Percentiles rank a stretch among this genome's conserved stretches.
phyloP scores from a whole-genome alignment of 2,888 invertebrate genomes.

The Limnephilus rhombicus region DNA sequence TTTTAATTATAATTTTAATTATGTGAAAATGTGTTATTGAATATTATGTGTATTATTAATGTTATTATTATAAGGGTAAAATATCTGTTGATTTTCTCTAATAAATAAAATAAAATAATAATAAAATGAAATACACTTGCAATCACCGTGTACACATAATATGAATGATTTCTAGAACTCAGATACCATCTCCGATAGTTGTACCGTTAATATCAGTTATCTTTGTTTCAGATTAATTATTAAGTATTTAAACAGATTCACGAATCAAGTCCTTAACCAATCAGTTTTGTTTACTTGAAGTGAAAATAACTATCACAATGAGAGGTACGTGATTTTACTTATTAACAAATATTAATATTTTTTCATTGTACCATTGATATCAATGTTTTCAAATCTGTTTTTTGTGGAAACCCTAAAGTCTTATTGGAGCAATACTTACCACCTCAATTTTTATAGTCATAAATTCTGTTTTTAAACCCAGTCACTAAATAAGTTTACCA shows the following conservation, averaged over 20 bases:
- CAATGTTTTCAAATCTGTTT: neutral
- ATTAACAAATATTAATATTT: neutral
- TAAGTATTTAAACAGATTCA: neutral
- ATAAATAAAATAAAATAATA: no score
- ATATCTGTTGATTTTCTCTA: no score
- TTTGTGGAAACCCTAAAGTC: neutral
- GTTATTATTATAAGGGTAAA: no score
- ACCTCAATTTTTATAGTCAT: neutral
- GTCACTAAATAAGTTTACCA: no score
- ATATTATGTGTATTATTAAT: no score
- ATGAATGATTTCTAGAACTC: neutral
- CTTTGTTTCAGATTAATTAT: neutral
- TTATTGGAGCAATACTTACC: neutral
- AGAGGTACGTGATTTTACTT: neutral
- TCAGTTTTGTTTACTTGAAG: neutral
- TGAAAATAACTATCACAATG: neutral
- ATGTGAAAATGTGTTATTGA: no score
- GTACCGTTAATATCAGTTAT: neutral
- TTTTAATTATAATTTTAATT: no score
- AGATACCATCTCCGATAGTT: neutral
- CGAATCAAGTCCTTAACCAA: neutral
- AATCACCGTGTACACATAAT: neutral
- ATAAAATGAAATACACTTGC: neutral
- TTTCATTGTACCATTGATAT: neutral
- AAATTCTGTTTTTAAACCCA: no score